A percentile compares a stretch with the other conserved stretches of the same genome.
Conservation (phyloP, 2,113 vertebrate genomes). For the Sciurus niger region DNA sequence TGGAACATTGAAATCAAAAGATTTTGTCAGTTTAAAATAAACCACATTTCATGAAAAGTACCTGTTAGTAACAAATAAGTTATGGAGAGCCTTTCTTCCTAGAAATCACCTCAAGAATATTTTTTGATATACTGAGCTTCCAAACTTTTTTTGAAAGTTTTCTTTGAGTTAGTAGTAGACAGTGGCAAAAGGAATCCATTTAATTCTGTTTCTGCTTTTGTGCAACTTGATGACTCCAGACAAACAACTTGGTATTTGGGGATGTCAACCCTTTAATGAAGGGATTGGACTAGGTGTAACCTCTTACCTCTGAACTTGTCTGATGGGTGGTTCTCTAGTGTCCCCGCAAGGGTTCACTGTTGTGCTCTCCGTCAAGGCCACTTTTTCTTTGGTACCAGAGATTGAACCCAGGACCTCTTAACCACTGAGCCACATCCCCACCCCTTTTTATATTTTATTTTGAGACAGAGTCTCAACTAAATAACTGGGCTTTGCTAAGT, state of each 20-base stretch:
- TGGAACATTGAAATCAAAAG: constrained; percentile 9
- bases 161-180: neutral
- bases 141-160: constrained; percentile 9
- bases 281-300: neutral
- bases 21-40: neutral
- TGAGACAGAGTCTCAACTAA: no score
- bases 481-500: no score
- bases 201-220: constrained; percentile 29
- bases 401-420: no score
- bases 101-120: neutral
- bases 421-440: no score
- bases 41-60: neutral
- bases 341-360: neutral
- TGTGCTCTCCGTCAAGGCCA: neutral
- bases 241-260: neutral
- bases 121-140: neutral
- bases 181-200: neutral
- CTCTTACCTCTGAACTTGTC: neutral
- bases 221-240: neutral
- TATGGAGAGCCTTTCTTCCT: neutral
- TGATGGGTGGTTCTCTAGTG: constrained; percentile 9
- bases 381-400: no score
- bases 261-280: neutral
- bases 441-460: no score
- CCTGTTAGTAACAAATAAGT: neutral